These are phyloP conservation scores for Lacanobia oleracea DNA, from an alignment of 2,888 invertebrate species.

Conservation along the genomic window DNA sequence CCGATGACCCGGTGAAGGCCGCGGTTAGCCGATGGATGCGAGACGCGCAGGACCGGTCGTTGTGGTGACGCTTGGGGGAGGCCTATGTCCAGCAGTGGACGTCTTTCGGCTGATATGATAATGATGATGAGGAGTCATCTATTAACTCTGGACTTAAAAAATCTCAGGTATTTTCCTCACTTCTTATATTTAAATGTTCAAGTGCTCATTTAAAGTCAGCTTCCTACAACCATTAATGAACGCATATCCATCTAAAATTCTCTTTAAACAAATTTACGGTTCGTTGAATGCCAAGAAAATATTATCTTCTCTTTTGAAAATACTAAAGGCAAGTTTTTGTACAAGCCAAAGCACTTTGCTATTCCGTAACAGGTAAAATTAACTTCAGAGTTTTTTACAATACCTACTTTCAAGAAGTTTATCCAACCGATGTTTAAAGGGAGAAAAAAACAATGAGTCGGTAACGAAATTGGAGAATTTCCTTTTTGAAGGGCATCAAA, in stretches of 20 bases:
- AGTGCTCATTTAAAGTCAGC: no score
- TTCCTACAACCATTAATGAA: background rate
- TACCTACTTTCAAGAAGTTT: constrained; percentile 39
- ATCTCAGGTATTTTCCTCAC: no score
- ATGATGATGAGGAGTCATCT: no score
- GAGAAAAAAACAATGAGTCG: constrained; percentile 5
- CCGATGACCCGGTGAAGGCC: no score
- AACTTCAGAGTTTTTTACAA: constrained; percentile 44
- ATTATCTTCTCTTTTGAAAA: constrained; percentile 34
- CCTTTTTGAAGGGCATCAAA: background rate
- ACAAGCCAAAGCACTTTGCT: constrained; percentile 53
- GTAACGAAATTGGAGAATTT: constrained; percentile 14
- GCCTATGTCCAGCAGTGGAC: no score
- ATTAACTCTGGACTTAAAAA: no score
- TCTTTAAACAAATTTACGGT: constrained; percentile 25
- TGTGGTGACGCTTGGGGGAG: no score
- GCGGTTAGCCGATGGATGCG: no score
- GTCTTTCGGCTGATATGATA: no score
- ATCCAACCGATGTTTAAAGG: constrained; percentile 9
- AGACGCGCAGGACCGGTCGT: no score
- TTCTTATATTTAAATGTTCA: background rate
- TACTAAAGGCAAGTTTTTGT: constrained; percentile 49
- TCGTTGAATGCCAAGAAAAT: constrained; percentile 25
- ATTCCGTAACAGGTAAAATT: constrained; percentile 51
- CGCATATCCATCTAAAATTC: background rate